phyloP scores from a whole-genome alignment of 2,888 invertebrate species.

The Netelia melanura region DNA sequence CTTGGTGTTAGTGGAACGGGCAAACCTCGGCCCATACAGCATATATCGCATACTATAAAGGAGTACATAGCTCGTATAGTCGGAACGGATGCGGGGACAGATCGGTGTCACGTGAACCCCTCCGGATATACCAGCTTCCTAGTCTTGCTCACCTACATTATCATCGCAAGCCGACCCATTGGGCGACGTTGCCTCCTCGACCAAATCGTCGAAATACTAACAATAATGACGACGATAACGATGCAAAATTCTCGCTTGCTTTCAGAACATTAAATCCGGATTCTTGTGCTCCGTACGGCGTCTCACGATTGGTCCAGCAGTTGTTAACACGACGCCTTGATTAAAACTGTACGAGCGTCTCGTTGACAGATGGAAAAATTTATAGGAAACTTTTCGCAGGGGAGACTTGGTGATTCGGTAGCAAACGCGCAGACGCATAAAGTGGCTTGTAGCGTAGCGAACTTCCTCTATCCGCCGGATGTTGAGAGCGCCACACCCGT shows the following conservation, averaged over 20 bases:
- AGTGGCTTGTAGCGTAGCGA: neutral
- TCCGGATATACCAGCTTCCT: slow-evolving; percentile 84
- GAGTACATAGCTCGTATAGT: slow-evolving; percentile 72
- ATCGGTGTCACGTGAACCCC: slow-evolving; percentile 84
- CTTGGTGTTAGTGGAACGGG: slow-evolving; percentile 68
- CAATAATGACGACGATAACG: slow-evolving; percentile 30
- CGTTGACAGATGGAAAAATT: too few relatives aligned
- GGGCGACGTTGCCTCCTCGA: slow-evolving; percentile 64
- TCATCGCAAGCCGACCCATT: slow-evolving; percentile 68
- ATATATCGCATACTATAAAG: slow-evolving; percentile 8
- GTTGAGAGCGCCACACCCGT: slow-evolving; percentile 52
- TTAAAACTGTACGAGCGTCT: too few relatives aligned
- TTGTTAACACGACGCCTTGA: too few relatives aligned
- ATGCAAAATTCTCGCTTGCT: neutral
- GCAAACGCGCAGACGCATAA: neutral
- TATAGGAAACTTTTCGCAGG: too few relatives aligned
- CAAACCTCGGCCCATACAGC: slow-evolving; percentile 64
- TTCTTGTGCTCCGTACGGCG: too few relatives aligned
- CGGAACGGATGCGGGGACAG: slow-evolving; percentile 83
- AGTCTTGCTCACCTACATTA: slow-evolving; percentile 83
- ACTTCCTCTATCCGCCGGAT: slow-evolving; percentile 54
- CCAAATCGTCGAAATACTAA: slow-evolving; percentile 62
- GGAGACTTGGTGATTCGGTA: neutral
- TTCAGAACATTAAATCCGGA: neutral
- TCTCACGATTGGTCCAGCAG: too few relatives aligned